A percentile compares a stretch with the other conserved stretches of the same genome.
Evolutionary conservation across 2,797 vertebrate species (phyloP).

Genomic region (Tarsius wallacei): DNA sequence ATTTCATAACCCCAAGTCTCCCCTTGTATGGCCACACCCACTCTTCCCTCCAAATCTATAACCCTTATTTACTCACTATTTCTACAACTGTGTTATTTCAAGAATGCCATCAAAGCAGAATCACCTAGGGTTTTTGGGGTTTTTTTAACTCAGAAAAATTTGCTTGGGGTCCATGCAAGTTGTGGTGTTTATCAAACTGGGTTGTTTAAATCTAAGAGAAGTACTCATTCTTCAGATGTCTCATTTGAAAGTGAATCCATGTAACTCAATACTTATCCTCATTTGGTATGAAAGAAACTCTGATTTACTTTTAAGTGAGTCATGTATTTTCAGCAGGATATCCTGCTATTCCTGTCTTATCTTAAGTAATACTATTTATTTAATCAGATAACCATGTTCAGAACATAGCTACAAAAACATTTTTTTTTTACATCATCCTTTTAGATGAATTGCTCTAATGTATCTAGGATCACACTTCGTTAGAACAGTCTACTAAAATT

Average conservation of each 20-base stretch:
- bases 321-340: conserved; percentile 45
- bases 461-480: conserved; percentile 67
- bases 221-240: neutral
- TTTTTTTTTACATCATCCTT: conserved; percentile 60
- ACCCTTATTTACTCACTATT: neutral
- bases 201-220: conserved; percentile 12
- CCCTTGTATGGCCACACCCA: neutral
- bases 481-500: conserved; percentile 73
- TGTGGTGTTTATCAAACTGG: neutral
- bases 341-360: conserved; percentile 59
- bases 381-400: conserved; percentile 66
- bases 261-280: conserved; percentile 51
- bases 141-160: conserved; percentile 25
- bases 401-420: conserved; percentile 73
- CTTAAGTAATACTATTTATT: conserved; percentile 5
- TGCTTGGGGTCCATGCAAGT: neutral
- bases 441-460: conserved; percentile 67
- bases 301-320: neutral
- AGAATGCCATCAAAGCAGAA: conserved; percentile 16
- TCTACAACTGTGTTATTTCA: conserved; percentile 1
- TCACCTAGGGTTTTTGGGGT: neutral
- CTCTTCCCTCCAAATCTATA: neutral
- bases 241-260: neutral
- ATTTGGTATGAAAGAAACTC: conserved; percentile 39
- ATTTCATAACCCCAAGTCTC: neutral